Percentiles rank a stretch among this genome's conserved stretches.
Conservation (phyloP, 2,113 vertebrate species). For the Sinocyclocheilus maitianheensis region DNA sequence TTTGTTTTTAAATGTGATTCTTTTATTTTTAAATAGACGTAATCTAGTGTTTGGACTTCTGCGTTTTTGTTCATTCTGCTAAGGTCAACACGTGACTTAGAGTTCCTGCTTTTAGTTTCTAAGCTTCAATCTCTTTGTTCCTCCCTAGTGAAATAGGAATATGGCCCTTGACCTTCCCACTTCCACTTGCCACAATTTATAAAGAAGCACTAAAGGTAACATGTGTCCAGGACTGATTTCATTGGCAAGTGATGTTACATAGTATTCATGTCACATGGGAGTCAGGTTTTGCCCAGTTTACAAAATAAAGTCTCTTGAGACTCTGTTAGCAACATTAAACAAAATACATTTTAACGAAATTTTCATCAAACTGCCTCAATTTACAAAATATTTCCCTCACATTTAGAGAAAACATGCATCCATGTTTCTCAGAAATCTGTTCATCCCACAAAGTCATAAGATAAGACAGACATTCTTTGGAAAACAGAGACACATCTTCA, state of each 20-base stretch:
- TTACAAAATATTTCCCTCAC: background rate
- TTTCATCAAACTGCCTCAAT: background rate
- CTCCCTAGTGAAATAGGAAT: slow-evolving; percentile 23
- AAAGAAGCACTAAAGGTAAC: slow-evolving; percentile 17
- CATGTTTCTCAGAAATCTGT: slow-evolving; percentile 5
- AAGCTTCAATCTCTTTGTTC: slow-evolving; percentile 14
- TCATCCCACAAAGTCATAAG: slow-evolving; percentile 4
- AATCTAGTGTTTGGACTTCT: background rate
- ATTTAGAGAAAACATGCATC: slow-evolving; percentile 4
- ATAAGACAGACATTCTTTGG: slow-evolving; percentile 24
- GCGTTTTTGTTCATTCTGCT: background rate
- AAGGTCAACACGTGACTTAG: background rate
- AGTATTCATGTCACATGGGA: too few species aligned
- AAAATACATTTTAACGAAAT: background rate
- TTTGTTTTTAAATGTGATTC: background rate
- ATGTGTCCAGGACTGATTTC: background rate
- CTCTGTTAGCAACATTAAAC: background rate
- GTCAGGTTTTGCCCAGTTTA: background rate
- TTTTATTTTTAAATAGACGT: background rate
- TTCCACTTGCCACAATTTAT: slow-evolving; percentile 38
- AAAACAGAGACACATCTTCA: background rate
- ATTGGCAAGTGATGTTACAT: background rate
- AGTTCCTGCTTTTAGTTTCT: background rate
- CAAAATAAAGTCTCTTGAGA: background rate
- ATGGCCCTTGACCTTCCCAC: slow-evolving; percentile 14